Evolutionary conservation across 2,888 invertebrate species (phyloP).

Genomic region (Adineta ricciae): DNA sequence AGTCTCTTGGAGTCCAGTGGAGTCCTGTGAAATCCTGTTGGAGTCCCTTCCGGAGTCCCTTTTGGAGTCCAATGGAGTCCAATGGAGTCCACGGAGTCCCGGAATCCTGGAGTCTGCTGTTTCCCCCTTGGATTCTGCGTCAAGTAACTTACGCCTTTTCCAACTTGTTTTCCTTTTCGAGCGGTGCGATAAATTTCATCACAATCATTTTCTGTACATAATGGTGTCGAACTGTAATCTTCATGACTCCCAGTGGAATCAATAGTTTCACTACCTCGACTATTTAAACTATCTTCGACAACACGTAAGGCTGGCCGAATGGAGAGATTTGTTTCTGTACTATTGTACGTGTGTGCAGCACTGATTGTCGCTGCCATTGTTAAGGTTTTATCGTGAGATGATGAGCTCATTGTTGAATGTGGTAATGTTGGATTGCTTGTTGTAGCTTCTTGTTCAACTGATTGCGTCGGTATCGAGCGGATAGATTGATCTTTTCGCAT

Average conservation of each 20-base stretch:
- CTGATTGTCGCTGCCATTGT: background rate
- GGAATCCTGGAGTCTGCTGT: too few species aligned
- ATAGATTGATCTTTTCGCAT: background rate
- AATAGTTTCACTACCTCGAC: constrained; percentile 6
- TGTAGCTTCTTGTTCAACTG: background rate
- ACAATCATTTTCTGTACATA: background rate
- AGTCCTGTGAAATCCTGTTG: too few species aligned
- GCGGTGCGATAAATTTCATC: constrained; percentile 1
- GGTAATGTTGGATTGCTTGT: background rate
- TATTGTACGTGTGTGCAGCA: background rate
- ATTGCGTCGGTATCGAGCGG: background rate
- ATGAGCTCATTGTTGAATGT: background rate
- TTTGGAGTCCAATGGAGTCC: too few species aligned
- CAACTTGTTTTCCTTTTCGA: background rate
- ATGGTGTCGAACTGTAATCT: background rate
- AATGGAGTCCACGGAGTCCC: too few species aligned
- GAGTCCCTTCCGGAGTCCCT: too few species aligned
- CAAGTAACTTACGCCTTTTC: background rate
- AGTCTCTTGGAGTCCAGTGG: too few species aligned
- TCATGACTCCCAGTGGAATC: constrained; percentile 9
- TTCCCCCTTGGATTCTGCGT: too few species aligned
- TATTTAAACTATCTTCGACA: constrained; percentile 9
- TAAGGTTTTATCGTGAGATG: background rate
- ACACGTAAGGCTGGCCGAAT: constrained; percentile 6
- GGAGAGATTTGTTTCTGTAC: background rate